Evolutionary conservation across 2,113 vertebrate species (phyloP), one percentile per base, ranked within the genome.

Genomic region (Tricholaema leucomelas): DNA sequence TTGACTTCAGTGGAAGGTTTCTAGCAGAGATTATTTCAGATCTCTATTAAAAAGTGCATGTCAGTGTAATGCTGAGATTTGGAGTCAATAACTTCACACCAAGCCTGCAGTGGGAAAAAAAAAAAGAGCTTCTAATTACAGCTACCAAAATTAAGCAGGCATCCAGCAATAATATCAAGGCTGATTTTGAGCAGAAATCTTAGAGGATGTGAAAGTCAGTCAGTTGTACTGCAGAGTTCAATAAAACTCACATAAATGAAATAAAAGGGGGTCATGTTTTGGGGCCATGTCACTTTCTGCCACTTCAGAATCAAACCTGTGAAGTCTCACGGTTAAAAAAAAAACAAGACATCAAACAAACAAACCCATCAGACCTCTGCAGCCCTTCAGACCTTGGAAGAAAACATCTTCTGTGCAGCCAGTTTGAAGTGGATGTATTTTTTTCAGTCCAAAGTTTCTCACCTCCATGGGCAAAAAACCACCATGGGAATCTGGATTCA

Each of bases 241-340:
- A 67, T 63, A 70, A 63, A 94, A 73, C 6, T 44, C 31, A 36
- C 30, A 5, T 31, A 48, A 77, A 15, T 42, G 67, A 61, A 82
- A 79, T 12, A 35, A 56, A 12, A 16, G 15, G 9, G 25, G 73
- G 16, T 54, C 28, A 8, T 12, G 12, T 42, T 81, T 92, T 46
- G 40, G 80, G 74, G 30, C n/a, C 0, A 0, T 65, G 48, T 19
- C 0, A 0, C 38, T 19, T 81, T 64, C 64, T 77, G 40, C 25
- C 7, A 38, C 24, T 85, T 87, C 60, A 85, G 81, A 87, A 84
- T 60, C 33, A 35, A 78, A 90, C 35, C 50, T 20, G 7, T 65
- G 52, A 46, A 21, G 15, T 9, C 50, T 85, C 15, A 50, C 60
- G 55, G 36, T 73, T 71, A 11, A 88, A 81, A 82, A 81, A 82